Percentiles rank a stretch among this genome's conserved stretches.
Conservation (phyloP, 2,113 vertebrate species). For the Oreotrochilus melanogaster region DNA sequence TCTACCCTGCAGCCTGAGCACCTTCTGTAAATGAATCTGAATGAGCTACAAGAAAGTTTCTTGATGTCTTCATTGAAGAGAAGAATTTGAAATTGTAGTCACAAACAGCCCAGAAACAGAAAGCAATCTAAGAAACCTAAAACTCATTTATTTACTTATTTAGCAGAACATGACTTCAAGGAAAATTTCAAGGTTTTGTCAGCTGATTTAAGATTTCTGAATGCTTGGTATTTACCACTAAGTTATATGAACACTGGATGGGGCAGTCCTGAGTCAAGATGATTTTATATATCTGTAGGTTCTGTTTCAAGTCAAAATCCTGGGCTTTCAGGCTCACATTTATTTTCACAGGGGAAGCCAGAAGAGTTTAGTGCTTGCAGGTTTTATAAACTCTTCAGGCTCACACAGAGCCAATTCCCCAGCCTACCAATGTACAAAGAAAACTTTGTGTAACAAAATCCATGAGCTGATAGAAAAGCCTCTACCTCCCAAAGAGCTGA, state of each 20-base stretch:
- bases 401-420: slow-evolving; percentile 18
- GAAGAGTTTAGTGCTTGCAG: not conserved
- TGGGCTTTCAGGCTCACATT: slow-evolving; percentile 21
- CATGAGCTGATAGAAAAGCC: slow-evolving; percentile 17
- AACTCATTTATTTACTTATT: not conserved
- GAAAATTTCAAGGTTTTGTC: not conserved
- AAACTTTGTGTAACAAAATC: slow-evolving; percentile 59
- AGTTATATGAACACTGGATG: not conserved
- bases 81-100: not conserved
- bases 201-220: not conserved
- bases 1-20: not conserved
- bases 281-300: not conserved
- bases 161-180: not conserved
- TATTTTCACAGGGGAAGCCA: slow-evolving; percentile 19
- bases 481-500: not conserved
- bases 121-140: not conserved
- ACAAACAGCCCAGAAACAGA: not conserved
- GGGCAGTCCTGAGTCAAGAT: not conserved
- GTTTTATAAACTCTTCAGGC: slow-evolving; percentile 27
- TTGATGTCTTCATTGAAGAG: not conserved
- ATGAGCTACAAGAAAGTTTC: not conserved
- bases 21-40: not conserved
- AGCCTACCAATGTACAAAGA: slow-evolving; percentile 38
- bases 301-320: slow-evolving; percentile 14
- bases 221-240: not conserved